These are phyloP conservation scores for Osmoderma eremita DNA, from an alignment of 2,888 invertebrate species.

Conservation along the genomic window DNA sequence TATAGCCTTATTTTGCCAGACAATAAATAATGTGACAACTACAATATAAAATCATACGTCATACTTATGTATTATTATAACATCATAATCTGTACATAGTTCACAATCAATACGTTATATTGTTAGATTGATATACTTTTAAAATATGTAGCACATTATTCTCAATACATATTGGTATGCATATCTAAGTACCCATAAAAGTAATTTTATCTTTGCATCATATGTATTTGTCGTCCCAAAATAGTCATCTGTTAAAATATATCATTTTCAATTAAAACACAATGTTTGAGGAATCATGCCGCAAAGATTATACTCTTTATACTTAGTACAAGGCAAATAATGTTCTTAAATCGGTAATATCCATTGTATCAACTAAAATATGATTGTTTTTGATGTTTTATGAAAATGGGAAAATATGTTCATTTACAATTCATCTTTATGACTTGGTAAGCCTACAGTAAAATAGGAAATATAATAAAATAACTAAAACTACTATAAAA, in stretches of 20 bases:
- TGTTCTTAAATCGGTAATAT: slow-evolving; percentile 17
- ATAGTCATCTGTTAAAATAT: slow-evolving; percentile 35
- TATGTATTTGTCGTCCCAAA: slow-evolving; percentile 24
- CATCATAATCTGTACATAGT: slow-evolving; percentile 36
- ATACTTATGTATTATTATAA: slow-evolving; percentile 31
- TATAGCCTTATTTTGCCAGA: slow-evolving; percentile 31
- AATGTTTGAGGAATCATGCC: slow-evolving; percentile 33
- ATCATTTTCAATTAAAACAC: slow-evolving; percentile 30
- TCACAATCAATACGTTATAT: slow-evolving; percentile 18
- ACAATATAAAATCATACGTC: slow-evolving; percentile 42
- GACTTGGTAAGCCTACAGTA: slow-evolving; percentile 27
- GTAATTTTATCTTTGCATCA: slow-evolving; percentile 8
- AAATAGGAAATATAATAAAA: slow-evolving; percentile 36
- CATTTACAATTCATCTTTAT: slow-evolving; percentile 19
- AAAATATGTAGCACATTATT: slow-evolving; percentile 30
- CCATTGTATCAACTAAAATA: background rate
- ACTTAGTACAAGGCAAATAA: slow-evolving; percentile 3
- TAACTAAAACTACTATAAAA: slow-evolving; percentile 36
- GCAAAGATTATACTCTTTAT: slow-evolving; percentile 24
- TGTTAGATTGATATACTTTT: slow-evolving; percentile 24
- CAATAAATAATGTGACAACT: slow-evolving; percentile 44
- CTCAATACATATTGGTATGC: slow-evolving; percentile 29
- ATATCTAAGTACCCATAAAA: slow-evolving; percentile 27
- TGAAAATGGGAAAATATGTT: background rate
- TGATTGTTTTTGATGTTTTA: background rate